Conservation (phyloP, 2,113 vertebrate species). For the Ochotona princeps region DNA sequence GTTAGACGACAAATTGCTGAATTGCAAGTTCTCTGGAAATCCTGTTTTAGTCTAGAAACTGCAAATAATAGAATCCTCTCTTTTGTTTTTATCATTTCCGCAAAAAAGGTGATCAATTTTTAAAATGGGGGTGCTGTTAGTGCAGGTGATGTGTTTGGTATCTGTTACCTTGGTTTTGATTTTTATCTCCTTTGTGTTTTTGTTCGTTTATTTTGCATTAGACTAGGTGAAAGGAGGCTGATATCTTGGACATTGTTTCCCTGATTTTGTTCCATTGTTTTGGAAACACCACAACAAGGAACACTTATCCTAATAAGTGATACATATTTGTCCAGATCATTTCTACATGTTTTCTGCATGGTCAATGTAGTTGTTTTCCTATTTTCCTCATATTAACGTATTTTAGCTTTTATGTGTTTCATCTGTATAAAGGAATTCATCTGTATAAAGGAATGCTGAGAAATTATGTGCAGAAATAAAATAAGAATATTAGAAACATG, state of each 20-base stretch:
- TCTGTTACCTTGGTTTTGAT: constrained; percentile 67
- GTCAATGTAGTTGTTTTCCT: constrained; percentile 1
- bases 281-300: constrained; percentile 9
- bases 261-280: constrained; percentile 74
- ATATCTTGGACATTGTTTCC: constrained; percentile 82
- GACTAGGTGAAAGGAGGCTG: constrained; percentile 87
- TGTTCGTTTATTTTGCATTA: constrained; percentile 86
- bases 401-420: not conserved
- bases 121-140: not conserved
- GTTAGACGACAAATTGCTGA: not conserved
- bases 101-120: not conserved
- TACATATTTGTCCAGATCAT: not conserved
- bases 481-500: not conserved
- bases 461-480: not conserved
- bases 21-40: not conserved
- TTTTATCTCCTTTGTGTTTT: constrained; percentile 84
- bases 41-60: not conserved
- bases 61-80: not conserved
- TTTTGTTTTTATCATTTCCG: not conserved
- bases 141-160: not conserved
- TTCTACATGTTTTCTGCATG: not conserved
- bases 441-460: not conserved
- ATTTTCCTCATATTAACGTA: not conserved
- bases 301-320: not conserved
- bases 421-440: not conserved